These are phyloP conservation scores for Bimastos eiseni DNA, from an alignment of 2,888 invertebrate species.

Conservation along the genomic window DNA sequence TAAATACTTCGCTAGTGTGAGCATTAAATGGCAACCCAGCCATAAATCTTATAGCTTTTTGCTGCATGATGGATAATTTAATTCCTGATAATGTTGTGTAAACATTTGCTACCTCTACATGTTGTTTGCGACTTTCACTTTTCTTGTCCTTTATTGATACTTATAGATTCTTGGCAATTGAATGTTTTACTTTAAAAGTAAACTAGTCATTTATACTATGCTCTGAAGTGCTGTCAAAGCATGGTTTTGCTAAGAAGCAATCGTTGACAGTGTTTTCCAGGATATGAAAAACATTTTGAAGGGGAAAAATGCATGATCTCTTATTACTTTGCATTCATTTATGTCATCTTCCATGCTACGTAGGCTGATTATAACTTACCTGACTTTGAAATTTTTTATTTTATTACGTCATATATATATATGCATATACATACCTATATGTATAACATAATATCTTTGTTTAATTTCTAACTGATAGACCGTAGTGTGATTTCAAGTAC, in stretches of 20 bases:
- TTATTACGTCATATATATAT: too few relatives aligned
- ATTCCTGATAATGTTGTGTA: not conserved
- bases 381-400: not conserved
- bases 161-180: not conserved
- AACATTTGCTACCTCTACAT: too few relatives aligned
- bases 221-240: not conserved
- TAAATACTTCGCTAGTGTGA: too few relatives aligned
- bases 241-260: not conserved
- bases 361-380: not conserved
- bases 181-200: not conserved
- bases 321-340: not conserved
- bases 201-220: not conserved
- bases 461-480: too few relatives aligned
- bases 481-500: too few relatives aligned
- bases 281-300: not conserved
- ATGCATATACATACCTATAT: too few relatives aligned
- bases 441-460: too few relatives aligned
- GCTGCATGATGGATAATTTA: too few relatives aligned
- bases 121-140: not conserved
- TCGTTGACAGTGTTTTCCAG: not conserved
- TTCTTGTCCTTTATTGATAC: not conserved
- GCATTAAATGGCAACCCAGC: too few relatives aligned
- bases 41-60: too few relatives aligned
- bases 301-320: not conserved
- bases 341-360: not conserved